Evolutionary conservation across 2,113 vertebrate genomes (phyloP).

Genomic region (Centropus bengalensis): DNA sequence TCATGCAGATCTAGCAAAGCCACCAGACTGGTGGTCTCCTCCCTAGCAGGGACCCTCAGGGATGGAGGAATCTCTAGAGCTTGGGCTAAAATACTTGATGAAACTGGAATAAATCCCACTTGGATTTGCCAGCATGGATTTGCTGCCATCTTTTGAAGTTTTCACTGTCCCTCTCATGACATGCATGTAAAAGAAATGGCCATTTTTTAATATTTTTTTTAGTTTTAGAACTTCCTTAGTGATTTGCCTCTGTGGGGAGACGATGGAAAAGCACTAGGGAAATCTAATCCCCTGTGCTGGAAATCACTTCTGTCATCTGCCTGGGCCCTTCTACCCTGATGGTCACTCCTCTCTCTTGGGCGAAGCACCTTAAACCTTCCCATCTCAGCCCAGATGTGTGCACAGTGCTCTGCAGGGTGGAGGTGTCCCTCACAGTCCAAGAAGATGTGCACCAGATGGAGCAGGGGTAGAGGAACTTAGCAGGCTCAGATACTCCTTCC

Average conservation of each 20-base stretch:
- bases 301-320: background rate
- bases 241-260: background rate
- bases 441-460: background rate
- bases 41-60: background rate
- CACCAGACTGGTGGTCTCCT: background rate
- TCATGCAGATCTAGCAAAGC: fast-evolving
- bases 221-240: background rate
- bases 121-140: background rate
- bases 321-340: background rate
- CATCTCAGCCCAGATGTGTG: fast-evolving
- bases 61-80: background rate
- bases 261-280: background rate
- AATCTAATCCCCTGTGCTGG: background rate
- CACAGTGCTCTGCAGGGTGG: background rate
- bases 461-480: background rate
- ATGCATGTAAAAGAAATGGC: background rate
- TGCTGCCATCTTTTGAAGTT: background rate
- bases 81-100: background rate
- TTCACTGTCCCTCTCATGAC: background rate
- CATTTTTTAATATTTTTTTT: background rate
- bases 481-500: background rate
- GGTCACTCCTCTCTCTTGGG: background rate
- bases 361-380: background rate
- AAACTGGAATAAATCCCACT: background rate
- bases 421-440: background rate